phyloP scores from a whole-genome alignment of 2,113 vertebrate genomes.

The Takifugu bimaculatus region DNA sequence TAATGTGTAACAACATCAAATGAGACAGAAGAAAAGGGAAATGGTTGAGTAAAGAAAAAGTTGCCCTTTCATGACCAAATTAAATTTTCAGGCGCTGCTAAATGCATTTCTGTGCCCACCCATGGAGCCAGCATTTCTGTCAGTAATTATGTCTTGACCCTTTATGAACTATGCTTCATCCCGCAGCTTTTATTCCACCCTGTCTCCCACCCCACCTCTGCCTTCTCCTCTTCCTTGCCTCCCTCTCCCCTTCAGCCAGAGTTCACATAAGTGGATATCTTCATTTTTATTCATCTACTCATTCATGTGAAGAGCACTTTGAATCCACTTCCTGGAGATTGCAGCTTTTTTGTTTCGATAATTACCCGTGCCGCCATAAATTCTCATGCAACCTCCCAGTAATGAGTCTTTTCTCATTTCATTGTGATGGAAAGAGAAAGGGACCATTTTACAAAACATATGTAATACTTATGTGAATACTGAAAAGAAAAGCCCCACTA shows the following conservation, averaged over 20 bases:
- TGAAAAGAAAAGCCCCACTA: constrained; percentile 5
- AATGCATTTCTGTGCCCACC: constrained; percentile 58
- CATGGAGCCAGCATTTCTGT: constrained; percentile 51
- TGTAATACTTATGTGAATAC: constrained; percentile 8
- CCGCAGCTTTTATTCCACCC: constrained; percentile 39
- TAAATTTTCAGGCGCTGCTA: constrained; percentile 50
- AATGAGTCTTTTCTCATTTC: constrained; percentile 26
- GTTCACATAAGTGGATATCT: constrained; percentile 52
- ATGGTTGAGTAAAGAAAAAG: constrained; percentile 20
- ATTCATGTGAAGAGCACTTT: constrained; percentile 51
- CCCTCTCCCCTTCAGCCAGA: constrained; percentile 29
- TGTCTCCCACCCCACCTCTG: constrained; percentile 9
- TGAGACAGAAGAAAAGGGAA: constrained; percentile 13
- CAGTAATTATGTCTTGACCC: constrained; percentile 58
- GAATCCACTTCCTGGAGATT: constrained; percentile 46
- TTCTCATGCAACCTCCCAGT: constrained; percentile 21
- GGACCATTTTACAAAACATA: constrained; percentile 12
- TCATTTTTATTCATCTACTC: constrained; percentile 56
- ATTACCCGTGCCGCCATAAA: constrained; percentile 42
- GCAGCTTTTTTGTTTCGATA: constrained; percentile 46
- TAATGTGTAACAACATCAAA: constrained; percentile 48
- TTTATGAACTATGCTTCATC: constrained; percentile 39
- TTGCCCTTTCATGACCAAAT: constrained; percentile 48
- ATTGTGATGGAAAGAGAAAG: neutral
- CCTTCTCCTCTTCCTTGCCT: neutral